Percentiles rank a stretch among this genome's conserved stretches.
These are phyloP conservation scores for Leptinotarsa tumamoca DNA, from an alignment of 2,888 invertebrate species.

Conservation along the genomic window DNA sequence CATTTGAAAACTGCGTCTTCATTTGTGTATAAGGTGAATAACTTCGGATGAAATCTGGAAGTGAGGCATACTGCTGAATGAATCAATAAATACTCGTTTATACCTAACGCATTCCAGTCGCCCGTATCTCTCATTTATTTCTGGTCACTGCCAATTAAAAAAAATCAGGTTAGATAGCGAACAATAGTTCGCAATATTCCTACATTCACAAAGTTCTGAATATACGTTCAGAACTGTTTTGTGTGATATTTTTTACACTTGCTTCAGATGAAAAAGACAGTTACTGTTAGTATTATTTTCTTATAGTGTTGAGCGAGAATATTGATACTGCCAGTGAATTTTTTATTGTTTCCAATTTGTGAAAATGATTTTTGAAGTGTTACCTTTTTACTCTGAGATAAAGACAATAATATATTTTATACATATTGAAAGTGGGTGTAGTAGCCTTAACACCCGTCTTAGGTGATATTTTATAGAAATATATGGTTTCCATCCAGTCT, in stretches of 20 bases:
- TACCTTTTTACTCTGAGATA: conserved; percentile 18
- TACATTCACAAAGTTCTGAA: not conserved
- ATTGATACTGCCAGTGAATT: conserved; percentile 17
- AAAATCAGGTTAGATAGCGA: not conserved
- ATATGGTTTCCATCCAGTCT: conserved; percentile 18
- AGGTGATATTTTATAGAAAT: conserved; percentile 17
- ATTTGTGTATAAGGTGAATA: too few relatives aligned
- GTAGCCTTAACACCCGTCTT: not conserved
- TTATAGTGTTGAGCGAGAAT: conserved; percentile 4
- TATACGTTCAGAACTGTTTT: not conserved
- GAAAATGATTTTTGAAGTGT: conserved; percentile 18
- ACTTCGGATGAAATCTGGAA: too few relatives aligned
- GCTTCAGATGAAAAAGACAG: conserved; percentile 10
- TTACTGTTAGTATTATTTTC: conserved; percentile 16
- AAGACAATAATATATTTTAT: conserved; percentile 21
- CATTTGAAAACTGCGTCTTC: too few relatives aligned
- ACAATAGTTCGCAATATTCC: not conserved
- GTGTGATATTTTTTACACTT: not conserved
- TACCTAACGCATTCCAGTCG: conserved; percentile 3
- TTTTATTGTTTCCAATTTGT: not conserved
- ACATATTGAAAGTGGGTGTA: conserved; percentile 11
- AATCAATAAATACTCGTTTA: not conserved
- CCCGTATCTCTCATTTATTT: not conserved
- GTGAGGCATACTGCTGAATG: not conserved
- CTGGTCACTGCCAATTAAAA: conserved; percentile 6